Evolutionary conservation across 1,140 invertebrate genomes (phyloP), one percentile per base, ranked within the genome.

Genomic region (Latrodectus geometricus): DNA sequence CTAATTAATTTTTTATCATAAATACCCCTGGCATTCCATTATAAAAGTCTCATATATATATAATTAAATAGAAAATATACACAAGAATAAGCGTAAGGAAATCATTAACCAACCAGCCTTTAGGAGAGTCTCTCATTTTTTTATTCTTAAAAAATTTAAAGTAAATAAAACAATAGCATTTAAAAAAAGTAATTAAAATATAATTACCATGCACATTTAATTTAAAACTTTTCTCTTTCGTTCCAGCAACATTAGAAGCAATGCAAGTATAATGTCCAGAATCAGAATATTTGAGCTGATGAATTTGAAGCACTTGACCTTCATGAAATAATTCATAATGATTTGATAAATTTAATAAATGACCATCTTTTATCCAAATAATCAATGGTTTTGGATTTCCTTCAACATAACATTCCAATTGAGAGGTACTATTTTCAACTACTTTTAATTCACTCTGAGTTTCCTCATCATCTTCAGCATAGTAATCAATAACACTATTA

Each of bases 381-480:
- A 92, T 90, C 9, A 87, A 68, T 8, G 93, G 93, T 65, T 88
- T 87, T 7, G 93, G 93, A 72, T 92, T 90, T n/a, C 88, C 89
- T 35, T 66, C 72, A 17, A 87, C 75, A 56, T 77, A 61, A 66
- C 89, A 89, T 68, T 88, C 87, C 20, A 89, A 77, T 78, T 88
- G 48, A 8, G 68, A 54, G 54, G 76, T 78, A 15, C 35, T 50
- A 86, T 83, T 82, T 78, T 78, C 78, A 20, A 85, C 75, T n/a
- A 84, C 88, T 23, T 87, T 86, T 5, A 86, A 17, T 54, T 86
- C 83, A 56, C 56, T 77, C 70, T 86, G 61, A 14, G 35, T 20
- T 50, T 78, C 83, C 77, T 86, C 83, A 35, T 86, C 75, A 72
- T 86, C 83, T 78, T 86, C 83, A 49, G 83, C 69, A 49, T 86